These are phyloP conservation scores for Coptotermes formosanus DNA, from an alignment of 1,140 invertebrate genomes.

Conservation along the genomic window DNA sequence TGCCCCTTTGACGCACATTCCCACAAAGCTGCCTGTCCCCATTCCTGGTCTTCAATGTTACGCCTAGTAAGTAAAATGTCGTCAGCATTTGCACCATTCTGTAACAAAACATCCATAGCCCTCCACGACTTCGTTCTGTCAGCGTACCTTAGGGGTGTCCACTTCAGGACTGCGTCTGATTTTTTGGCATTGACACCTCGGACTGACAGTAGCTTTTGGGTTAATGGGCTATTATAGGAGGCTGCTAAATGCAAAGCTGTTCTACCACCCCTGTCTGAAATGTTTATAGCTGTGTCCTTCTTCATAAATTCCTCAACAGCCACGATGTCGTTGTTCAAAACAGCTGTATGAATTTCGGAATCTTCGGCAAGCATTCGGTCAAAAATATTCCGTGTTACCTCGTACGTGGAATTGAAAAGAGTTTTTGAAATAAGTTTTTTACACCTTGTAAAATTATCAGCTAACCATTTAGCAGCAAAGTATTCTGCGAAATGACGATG, in stretches of 20 bases:
- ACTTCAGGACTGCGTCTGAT: too few relatives aligned
- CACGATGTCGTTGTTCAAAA: not conserved
- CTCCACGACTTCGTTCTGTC: too few relatives aligned
- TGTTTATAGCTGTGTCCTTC: not conserved
- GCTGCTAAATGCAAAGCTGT: not conserved
- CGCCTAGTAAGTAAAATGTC: too few relatives aligned
- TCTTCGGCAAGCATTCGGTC: not conserved
- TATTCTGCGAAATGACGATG: not conserved
- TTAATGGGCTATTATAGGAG: not conserved
- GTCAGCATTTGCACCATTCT: too few relatives aligned
- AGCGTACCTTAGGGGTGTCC: too few relatives aligned
- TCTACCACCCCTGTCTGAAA: not conserved
- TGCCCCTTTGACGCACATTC: too few relatives aligned
- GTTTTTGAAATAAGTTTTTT: not conserved
- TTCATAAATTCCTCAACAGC: not conserved
- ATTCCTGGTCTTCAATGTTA: too few relatives aligned
- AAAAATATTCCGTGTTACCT: not conserved
- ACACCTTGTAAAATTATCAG: not conserved
- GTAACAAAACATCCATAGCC: too few relatives aligned
- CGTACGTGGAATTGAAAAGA: not conserved
- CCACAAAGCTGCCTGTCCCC: too few relatives aligned
- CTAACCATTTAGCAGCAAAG: not conserved
- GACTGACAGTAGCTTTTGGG: too few relatives aligned
- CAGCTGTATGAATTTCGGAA: not conserved
- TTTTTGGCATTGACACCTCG: too few relatives aligned